These are phyloP conservation scores for Python bivittatus DNA, from an alignment of 2,113 vertebrate genomes.

Conservation along the genomic window DNA sequence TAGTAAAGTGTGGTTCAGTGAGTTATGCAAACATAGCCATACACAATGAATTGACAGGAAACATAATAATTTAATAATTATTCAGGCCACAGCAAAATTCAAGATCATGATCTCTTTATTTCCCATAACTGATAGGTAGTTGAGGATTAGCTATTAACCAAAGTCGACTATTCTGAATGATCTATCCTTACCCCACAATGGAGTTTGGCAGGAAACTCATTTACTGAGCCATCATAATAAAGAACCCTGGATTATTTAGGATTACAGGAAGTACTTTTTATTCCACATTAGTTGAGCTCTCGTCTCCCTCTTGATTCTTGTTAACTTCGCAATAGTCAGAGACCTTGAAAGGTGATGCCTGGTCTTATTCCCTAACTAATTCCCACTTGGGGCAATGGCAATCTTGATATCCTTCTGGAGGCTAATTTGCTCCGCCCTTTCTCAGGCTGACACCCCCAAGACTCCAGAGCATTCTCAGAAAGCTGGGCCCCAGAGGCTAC, in stretches of 20 bases:
- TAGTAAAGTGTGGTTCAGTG: background rate
- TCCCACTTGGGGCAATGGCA: background rate
- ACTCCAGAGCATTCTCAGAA: background rate
- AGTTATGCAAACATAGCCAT: background rate
- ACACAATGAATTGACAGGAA: background rate
- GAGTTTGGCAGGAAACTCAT: background rate
- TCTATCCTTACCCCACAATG: background rate
- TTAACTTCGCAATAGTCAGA: background rate
- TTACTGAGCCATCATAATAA: background rate
- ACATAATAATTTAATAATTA: background rate
- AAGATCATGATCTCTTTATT: background rate
- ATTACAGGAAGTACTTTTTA: background rate
- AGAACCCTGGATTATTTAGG: background rate
- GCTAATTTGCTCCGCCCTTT: background rate
- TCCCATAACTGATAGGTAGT: background rate
- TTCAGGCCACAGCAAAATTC: background rate
- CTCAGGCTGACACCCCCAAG: background rate
- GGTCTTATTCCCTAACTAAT: background rate
- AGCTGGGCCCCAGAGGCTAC: background rate
- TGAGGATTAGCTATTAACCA: background rate
- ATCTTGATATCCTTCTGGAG: background rate
- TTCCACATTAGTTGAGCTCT: background rate
- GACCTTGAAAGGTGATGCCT: background rate
- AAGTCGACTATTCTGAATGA: background rate
- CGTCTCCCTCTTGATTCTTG: background rate